Evolutionary conservation across 2,888 invertebrate species (phyloP).

Genomic region (Rhagium mordax): DNA sequence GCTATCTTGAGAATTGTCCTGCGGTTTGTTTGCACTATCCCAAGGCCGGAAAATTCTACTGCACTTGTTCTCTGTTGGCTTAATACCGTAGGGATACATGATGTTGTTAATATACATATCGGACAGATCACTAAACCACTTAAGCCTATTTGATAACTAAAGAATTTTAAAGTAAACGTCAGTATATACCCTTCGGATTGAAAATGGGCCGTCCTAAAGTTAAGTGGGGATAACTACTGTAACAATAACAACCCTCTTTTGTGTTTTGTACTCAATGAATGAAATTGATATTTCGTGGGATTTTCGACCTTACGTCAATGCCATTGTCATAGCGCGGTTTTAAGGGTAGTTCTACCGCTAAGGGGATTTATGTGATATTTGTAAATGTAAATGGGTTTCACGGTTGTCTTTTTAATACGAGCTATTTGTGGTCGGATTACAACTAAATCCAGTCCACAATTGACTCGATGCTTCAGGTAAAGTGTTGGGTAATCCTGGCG

Average conservation of each 20-base stretch:
- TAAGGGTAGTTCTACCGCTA: conserved; percentile 51
- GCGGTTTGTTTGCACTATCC: conserved; percentile 50
- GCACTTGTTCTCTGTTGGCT: conserved; percentile 53
- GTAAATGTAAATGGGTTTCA: conserved; percentile 66
- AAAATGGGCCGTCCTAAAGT: conserved; percentile 65
- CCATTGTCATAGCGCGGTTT: conserved; percentile 50
- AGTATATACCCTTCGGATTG: conserved; percentile 60
- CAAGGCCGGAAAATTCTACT: conserved; percentile 60
- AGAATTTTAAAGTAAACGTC: conserved; percentile 64
- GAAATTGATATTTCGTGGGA: conserved; percentile 65
- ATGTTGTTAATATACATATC: conserved; percentile 52
- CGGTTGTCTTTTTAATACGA: conserved; percentile 66
- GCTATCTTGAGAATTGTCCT: conserved; percentile 70
- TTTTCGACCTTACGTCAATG: conserved; percentile 60
- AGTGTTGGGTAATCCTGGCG: conserved; percentile 8
- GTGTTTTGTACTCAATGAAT: conserved; percentile 65
- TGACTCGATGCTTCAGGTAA: conserved; percentile 21
- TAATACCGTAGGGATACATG: conserved; percentile 39
- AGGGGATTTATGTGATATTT: conserved; percentile 59
- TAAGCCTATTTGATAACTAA: conserved; percentile 59
- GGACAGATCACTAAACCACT: conserved; percentile 35
- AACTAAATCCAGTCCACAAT: conserved; percentile 39
- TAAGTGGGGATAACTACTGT: conserved; percentile 67
- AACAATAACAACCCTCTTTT: conserved; percentile 68
- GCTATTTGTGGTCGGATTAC: conserved; percentile 64